Percentiles rank a stretch among this genome's conserved stretches.
phyloP scores from a whole-genome alignment of 2,888 invertebrate genomes.

The Cremastobaeus sp. region DNA sequence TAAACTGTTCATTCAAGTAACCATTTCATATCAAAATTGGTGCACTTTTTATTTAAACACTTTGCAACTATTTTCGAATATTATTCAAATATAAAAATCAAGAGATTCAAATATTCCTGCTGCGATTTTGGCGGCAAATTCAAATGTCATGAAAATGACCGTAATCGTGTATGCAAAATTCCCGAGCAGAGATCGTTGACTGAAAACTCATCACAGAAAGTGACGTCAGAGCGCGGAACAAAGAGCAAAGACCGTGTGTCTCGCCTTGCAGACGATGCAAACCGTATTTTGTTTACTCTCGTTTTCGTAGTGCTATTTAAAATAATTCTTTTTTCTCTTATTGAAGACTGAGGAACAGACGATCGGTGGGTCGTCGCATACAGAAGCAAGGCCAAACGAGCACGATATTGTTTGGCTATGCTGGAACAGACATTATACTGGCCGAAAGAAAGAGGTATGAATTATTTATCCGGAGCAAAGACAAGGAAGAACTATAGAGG shows the following conservation, averaged over 20 bases:
- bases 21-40: too few relatives aligned
- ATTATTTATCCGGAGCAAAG: conserved; percentile 54
- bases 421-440: conserved; percentile 49
- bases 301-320: conserved; percentile 31
- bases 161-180: neutral
- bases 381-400: conserved; percentile 45
- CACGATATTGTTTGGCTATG: conserved; percentile 47
- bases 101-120: neutral
- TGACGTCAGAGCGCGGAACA: conserved; percentile 31
- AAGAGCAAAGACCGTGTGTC: conserved; percentile 15
- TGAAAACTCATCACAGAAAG: conserved; percentile 38
- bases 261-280: conserved; percentile 34
- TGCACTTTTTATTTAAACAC: too few relatives aligned
- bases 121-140: conserved; percentile 14
- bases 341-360: conserved; percentile 29
- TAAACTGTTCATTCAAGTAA: too few relatives aligned
- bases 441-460: conserved; percentile 52
- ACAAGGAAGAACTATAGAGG: conserved; percentile 1
- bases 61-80: neutral
- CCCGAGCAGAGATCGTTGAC: conserved; percentile 35
- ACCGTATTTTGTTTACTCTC: conserved; percentile 19
- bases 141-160: neutral
- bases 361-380: conserved; percentile 42
- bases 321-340: conserved; percentile 31
- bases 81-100: too few relatives aligned